These are phyloP conservation scores for Rhabditophanes sp. DNA, from an alignment of 2,888 invertebrate species.

Conservation along the genomic window DNA sequence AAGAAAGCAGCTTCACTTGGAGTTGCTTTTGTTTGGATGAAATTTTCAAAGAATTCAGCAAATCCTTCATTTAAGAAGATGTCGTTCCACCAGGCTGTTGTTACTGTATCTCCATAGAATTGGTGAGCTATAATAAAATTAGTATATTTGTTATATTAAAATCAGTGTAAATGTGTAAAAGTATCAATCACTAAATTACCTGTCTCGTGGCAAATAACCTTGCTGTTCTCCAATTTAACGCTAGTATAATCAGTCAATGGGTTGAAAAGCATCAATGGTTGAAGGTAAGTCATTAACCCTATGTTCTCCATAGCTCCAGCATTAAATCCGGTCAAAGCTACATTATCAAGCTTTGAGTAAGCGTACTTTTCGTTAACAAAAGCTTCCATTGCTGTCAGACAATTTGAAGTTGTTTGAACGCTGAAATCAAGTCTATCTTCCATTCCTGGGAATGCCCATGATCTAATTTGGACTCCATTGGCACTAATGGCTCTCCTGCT, in stretches of 20 bases:
- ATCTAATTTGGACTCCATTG: no score
- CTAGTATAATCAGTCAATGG: conserved; percentile 5
- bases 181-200: no score
- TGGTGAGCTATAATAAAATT: conserved; percentile 22
- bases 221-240: conserved; percentile 1
- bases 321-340: conserved; percentile 3
- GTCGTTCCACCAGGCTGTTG: conserved; percentile 27
- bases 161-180: no score
- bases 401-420: no score
- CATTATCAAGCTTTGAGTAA: conserved; percentile 4
- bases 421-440: no score
- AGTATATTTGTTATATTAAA: no score
- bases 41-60: conserved; percentile 20
- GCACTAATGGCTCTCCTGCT: no score
- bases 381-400: no score
- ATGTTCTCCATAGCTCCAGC: conserved; percentile 24
- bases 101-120: conserved; percentile 32
- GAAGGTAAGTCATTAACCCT: conserved; percentile 19
- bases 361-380: no score
- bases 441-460: no score
- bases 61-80: conserved; percentile 28
- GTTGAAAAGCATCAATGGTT: conserved; percentile 11
- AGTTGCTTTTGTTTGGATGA: conserved; percentile 1
- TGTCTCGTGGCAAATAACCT: conserved; percentile 18
- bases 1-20: neutral